Conservation (phyloP, 2,888 invertebrate species). For the Cancer borealis region DNA sequence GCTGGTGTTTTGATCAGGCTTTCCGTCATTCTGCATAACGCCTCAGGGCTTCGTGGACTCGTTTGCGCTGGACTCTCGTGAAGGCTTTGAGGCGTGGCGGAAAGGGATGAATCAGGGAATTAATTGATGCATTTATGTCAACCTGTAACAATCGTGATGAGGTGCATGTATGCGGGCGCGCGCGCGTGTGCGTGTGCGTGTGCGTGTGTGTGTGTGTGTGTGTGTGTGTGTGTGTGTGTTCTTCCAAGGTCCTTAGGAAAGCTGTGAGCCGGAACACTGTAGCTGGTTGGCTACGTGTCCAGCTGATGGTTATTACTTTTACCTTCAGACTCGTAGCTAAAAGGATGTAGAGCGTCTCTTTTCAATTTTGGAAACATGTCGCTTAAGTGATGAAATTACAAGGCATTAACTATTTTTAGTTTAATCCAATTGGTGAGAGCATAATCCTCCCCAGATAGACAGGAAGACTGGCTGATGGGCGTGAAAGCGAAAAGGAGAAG, state of each 20-base stretch:
- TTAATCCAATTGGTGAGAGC: background rate
- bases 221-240: conserved; percentile 6
- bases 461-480: background rate
- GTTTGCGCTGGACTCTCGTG: background rate
- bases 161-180: background rate
- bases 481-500: background rate
- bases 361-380: background rate
- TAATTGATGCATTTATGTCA: background rate
- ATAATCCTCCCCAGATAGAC: background rate
- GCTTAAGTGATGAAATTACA: background rate
- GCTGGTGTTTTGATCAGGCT: background rate
- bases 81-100: background rate
- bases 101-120: background rate
- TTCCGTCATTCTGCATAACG: background rate
- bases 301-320: background rate
- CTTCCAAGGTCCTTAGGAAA: background rate
- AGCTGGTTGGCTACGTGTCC: background rate
- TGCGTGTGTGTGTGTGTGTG: conserved; percentile 37
- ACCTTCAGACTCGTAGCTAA: background rate
- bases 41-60: background rate
- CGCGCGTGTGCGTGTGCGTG: background rate
- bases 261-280: background rate
- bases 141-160: background rate
- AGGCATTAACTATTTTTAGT: background rate
- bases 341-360: background rate